These are phyloP conservation scores for Choloepus hoffmanni DNA, from an alignment of 2,113 vertebrate genomes.

Conservation along the genomic window DNA sequence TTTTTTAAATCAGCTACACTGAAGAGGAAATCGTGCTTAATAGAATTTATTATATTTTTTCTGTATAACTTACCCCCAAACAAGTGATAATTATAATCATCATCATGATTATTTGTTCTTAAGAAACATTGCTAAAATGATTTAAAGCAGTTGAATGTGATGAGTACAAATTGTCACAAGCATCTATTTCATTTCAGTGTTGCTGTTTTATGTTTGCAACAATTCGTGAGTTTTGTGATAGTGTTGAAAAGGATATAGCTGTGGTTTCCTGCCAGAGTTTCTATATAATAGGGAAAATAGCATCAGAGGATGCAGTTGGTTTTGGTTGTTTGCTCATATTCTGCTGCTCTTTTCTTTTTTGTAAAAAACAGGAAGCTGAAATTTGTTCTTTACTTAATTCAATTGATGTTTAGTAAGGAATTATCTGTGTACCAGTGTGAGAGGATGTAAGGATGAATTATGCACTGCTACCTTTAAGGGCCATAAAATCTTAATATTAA, in stretches of 20 bases:
- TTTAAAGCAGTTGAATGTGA: not conserved
- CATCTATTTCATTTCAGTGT: not conserved
- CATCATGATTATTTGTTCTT: not conserved
- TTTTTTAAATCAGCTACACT: not conserved
- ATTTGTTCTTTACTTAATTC: conserved; percentile 43
- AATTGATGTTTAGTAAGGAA: conserved; percentile 11
- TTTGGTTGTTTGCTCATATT: conserved; percentile 43
- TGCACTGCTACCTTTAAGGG: not conserved
- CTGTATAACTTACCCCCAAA: not conserved
- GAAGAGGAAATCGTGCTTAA: not conserved
- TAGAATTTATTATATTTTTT: not conserved
- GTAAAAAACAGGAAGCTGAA: conserved; percentile 79
- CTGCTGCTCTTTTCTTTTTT: conserved; percentile 46
- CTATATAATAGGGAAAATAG: conserved; percentile 64
- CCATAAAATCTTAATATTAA: not conserved
- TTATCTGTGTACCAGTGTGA: not conserved
- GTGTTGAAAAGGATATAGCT: conserved; percentile 55
- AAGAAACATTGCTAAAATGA: not conserved
- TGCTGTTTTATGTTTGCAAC: not conserved
- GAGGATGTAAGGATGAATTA: not conserved
- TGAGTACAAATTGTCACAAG: not conserved
- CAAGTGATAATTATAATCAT: not conserved
- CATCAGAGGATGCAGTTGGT: conserved; percentile 12
- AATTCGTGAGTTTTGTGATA: conserved; percentile 58
- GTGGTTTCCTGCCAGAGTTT: conserved; percentile 78